These are phyloP conservation scores for Sarcophaga caerulescens DNA, from an alignment of 2,888 invertebrate genomes.

Conservation along the genomic window DNA sequence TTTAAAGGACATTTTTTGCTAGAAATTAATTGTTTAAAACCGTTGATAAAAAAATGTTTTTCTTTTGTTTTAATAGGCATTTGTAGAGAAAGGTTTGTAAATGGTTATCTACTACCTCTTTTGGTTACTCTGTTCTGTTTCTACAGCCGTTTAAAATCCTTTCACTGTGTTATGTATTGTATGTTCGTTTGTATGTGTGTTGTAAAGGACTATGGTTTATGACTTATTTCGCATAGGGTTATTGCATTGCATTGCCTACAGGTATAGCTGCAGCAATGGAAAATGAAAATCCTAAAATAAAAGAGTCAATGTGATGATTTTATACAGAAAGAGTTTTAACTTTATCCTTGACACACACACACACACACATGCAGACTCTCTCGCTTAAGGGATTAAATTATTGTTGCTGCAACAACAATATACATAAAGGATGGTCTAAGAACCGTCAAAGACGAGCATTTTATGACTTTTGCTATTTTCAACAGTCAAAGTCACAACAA, in stretches of 20 bases:
- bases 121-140: not conserved
- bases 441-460: conserved; percentile 1
- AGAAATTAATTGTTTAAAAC: not conserved
- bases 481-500: conserved; percentile 36
- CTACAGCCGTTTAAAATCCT: conserved; percentile 53
- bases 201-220: conserved; percentile 48
- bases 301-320: conserved; percentile 37
- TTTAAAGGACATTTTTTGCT: conserved; percentile 42
- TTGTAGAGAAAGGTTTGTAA: conserved; percentile 52
- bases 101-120: not conserved
- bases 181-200: not conserved
- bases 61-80: conserved; percentile 27
- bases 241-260: conserved; percentile 39
- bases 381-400: conserved; percentile 41
- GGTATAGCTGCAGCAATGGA: conserved; percentile 19
- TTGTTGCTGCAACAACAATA: conserved; percentile 23
- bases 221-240: conserved; percentile 56
- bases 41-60: conserved; percentile 4
- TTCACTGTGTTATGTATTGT: conserved; percentile 13
- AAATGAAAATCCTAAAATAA: not conserved
- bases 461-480: conserved; percentile 51
- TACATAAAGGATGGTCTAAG: not conserved
- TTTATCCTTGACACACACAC: conserved; percentile 57
- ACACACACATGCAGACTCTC: not conserved
- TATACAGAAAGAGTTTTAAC: conserved; percentile 56